Base-by-base conservation (phyloP, 2,113 vertebrate genomes). In the Taxidea taxus region DNA sequence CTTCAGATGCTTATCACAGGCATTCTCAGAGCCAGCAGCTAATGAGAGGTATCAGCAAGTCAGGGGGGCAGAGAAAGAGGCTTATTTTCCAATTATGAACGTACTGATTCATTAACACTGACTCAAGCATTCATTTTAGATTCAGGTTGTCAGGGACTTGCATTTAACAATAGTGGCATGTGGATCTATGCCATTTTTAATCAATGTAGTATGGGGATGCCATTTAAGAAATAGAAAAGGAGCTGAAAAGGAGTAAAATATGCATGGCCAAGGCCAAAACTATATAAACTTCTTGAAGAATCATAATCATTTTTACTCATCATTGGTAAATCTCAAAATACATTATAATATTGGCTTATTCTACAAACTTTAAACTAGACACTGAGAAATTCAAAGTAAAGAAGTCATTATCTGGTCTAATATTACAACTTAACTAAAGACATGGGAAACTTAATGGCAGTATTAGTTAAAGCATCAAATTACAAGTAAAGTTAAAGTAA, bases 31-130 rank as follows among this genome's bases (percentile, higher is more conserved):
- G 95, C 66, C 94, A 83, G 18, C 75, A 94, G 85, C 96, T 98
- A 96, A 98, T 75, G 96, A 98, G 98, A 95, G 96, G 95, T 91
- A 97, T 98, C 98, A 94, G 86, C 87, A 81, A 77, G 91, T 80
- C 78, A 83, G 95, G 64, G 81, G 64, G 85, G 58, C 87, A 92
- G 54, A 90, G 92, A 77, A 31, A 87, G 80, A 91, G 64, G 23
- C 91, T 96, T 94, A 74, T 95, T 97, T 97, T 90, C 95, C 64
- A 10, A 60, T 96, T 98, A 87, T 84, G 97, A 58, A 27, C 90
- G 83, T 86, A 70, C 95, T 18, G 60, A 95, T 92, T 94, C 23
- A 12, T 47, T 74, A 97, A 97, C 44, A 75, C 13, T 87, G 89
- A 95, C 92, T 90, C 27, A 44, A 82, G 78, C 74, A 29, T 82